Percentiles rank a stretch among this genome's conserved stretches.
phyloP scores from a whole-genome alignment of 2,888 invertebrate species.

The Nomada lathburiana region DNA sequence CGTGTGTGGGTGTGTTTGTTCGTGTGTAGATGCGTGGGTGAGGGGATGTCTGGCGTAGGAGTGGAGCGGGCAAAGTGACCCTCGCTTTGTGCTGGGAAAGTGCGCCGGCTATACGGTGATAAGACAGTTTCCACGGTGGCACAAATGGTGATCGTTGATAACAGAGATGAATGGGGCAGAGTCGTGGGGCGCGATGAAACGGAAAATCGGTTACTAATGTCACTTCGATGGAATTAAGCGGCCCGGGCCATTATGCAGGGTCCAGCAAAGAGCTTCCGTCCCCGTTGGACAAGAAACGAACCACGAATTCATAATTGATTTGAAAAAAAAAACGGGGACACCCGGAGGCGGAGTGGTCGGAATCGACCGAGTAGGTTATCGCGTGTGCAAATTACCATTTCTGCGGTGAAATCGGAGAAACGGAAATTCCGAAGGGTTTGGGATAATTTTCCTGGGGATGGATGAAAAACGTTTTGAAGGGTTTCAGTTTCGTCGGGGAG shows the following conservation, averaged over 20 bases:
- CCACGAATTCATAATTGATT: constrained; percentile 38
- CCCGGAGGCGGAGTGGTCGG: neutral
- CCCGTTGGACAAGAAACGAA: constrained; percentile 20
- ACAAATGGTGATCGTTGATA: constrained; percentile 59
- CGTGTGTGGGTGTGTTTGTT: neutral
- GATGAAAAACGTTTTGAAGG: too few species aligned
- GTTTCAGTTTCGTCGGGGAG: too few species aligned
- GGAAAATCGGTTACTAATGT: constrained; percentile 61
- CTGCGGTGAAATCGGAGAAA: neutral
- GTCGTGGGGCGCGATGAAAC: constrained; percentile 42
- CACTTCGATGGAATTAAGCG: constrained; percentile 27
- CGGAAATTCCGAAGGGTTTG: too few species aligned
- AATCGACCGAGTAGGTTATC: neutral
- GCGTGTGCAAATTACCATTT: neutral
- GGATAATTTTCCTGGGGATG: too few species aligned
- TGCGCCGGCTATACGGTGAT: constrained; percentile 53
- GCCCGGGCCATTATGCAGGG: neutral
- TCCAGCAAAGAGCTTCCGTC: neutral
- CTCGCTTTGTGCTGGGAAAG: constrained; percentile 50
- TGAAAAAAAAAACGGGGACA: neutral
- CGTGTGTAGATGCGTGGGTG: neutral
- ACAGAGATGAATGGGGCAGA: neutral
- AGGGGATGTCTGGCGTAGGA: neutral
- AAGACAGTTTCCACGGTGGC: constrained; percentile 55
- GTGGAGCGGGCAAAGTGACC: constrained; percentile 50